Conservation (phyloP, 92 coral and sea anemone species). For the Phenganax subtilis region DNA sequence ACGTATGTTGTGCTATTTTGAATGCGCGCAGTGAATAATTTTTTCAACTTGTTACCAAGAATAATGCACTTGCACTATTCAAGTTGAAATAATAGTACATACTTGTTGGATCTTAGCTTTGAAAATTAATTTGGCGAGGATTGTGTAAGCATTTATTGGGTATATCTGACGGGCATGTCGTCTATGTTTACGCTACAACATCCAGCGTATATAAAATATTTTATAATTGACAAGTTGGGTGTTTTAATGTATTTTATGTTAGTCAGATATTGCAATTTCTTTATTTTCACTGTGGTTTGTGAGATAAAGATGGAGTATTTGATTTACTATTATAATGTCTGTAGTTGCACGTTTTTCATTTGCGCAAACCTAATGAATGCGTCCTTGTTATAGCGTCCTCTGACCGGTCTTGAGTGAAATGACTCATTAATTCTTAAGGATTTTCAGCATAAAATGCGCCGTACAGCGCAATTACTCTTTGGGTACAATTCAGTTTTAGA, state of each 20-base stretch:
- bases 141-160: neutral
- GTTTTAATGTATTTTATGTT: neutral
- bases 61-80: neutral
- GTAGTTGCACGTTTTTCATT: neutral
- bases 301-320: neutral
- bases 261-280: conserved; percentile 2
- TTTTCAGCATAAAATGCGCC: neutral
- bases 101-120: neutral
- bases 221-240: neutral
- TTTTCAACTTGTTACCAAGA: neutral
- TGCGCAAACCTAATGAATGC: conserved; percentile 25
- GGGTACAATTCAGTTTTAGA: neutral
- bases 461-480: neutral
- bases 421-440: neutral
- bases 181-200: no score
- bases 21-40: neutral
- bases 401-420: neutral
- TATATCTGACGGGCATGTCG: neutral
- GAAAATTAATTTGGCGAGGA: neutral
- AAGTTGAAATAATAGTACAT: neutral
- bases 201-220: neutral
- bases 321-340: neutral
- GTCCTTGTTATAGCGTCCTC: conserved; percentile 27
- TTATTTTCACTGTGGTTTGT: conserved; percentile 6
- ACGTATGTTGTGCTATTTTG: neutral